These are phyloP conservation scores for Centropus unirufus DNA, from an alignment of 2,113 vertebrate species.

Conservation along the genomic window DNA sequence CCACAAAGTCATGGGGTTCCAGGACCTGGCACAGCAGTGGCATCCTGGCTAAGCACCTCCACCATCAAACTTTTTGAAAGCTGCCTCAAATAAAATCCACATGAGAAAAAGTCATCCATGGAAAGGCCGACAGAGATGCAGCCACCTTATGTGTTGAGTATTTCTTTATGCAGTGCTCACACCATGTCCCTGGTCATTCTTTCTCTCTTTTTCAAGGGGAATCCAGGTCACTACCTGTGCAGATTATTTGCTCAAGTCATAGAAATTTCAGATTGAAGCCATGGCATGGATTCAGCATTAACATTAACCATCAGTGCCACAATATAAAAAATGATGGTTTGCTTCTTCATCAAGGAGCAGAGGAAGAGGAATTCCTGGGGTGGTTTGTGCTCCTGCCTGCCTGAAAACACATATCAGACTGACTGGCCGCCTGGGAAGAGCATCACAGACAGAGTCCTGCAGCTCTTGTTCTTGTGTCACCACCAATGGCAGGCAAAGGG, in stretches of 20 bases:
- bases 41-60: fast-evolving
- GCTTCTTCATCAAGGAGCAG: background rate
- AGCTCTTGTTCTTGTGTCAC: background rate
- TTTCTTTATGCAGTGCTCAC: background rate
- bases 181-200: background rate
- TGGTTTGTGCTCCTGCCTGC: fast-evolving
- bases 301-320: background rate
- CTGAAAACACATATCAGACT: fast-evolving
- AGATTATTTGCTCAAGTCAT: background rate
- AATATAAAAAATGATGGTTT: background rate
- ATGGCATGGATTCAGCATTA: background rate
- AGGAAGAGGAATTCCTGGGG: background rate
- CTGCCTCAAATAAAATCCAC: background rate
- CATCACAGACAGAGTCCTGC: background rate
- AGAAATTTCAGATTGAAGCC: background rate
- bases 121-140: fast-evolving
- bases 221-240: no score
- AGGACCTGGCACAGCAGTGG: background rate
- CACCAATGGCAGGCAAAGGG: background rate
- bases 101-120: background rate
- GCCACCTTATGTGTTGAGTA: background rate
- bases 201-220: background rate
- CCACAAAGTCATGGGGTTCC: fast-evolving
- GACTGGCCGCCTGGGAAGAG: background rate
- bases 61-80: background rate